Evolutionary conservation across 2,113 vertebrate genomes (phyloP).

Genomic region (Callocephalon fimbriatum): DNA sequence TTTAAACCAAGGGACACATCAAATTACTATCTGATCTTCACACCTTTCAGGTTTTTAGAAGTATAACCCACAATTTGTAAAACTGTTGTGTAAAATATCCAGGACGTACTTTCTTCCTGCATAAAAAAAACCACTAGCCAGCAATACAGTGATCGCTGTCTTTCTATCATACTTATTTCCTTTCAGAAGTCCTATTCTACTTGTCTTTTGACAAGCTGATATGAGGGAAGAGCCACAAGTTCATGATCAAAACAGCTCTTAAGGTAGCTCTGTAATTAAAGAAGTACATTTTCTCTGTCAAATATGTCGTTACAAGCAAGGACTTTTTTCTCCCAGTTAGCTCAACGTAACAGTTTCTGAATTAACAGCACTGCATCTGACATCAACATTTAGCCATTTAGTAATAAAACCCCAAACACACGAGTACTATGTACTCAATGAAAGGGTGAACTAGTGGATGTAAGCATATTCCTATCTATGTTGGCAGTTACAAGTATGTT

Average conservation of each 20-base stretch:
- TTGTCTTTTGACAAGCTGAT: not conserved
- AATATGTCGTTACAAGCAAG: not conserved
- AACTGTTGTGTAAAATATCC: not conserved
- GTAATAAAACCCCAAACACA: not conserved
- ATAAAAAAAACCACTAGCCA: not conserved
- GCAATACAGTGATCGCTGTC: not conserved
- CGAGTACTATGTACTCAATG: not conserved
- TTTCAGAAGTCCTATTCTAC: not conserved
- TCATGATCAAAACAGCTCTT: not conserved
- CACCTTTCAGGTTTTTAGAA: not conserved
- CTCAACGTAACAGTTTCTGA: not conserved
- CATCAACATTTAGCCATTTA: not conserved
- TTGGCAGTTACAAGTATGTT: not conserved
- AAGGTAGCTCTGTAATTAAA: not conserved
- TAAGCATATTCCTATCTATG: not conserved
- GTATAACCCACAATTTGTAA: not conserved
- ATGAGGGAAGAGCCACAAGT: not conserved
- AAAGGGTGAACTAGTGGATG: not conserved
- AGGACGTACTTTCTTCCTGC: not conserved
- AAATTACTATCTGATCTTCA: not conserved
- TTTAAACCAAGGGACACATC: not conserved
- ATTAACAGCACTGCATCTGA: not conserved
- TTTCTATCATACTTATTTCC: not conserved
- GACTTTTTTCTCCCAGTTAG: not conserved
- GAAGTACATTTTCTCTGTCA: not conserved